Percentiles rank a stretch among this genome's conserved stretches.
Evolutionary conservation across 2,797 vertebrate species (phyloP).

Genomic region (Microctenopoma stevenorrisi): DNA sequence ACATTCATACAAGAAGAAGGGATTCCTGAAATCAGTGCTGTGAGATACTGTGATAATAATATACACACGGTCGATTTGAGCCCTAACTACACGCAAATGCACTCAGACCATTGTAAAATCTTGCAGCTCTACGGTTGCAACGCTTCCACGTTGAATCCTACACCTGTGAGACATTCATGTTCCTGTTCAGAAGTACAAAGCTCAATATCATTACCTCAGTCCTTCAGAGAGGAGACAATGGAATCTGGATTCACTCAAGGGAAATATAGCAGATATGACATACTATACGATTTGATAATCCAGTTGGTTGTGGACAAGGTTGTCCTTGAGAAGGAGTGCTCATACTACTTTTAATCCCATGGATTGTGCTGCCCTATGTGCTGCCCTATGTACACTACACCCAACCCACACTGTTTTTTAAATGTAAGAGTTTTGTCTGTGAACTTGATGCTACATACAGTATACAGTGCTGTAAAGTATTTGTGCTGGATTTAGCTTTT

Average conservation of each 20-base stretch:
- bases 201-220: slow-evolving; percentile 54
- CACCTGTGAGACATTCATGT: slow-evolving; percentile 58
- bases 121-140: slow-evolving; percentile 47
- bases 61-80: slow-evolving; percentile 56
- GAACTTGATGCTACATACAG: slow-evolving; percentile 38
- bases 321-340: slow-evolving; percentile 46
- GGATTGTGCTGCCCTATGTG: slow-evolving; percentile 36
- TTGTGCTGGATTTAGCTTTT: too few species aligned
- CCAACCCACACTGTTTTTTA: slow-evolving; percentile 35
- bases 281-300: slow-evolving; percentile 64
- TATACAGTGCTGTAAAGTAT: too few species aligned
- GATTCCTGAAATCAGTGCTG: slow-evolving; percentile 72
- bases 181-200: slow-evolving; percentile 68
- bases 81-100: slow-evolving; percentile 75
- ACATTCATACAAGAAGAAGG: slow-evolving; percentile 62
- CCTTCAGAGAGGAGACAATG: slow-evolving; percentile 38
- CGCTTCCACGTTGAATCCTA: slow-evolving; percentile 54
- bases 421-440: slow-evolving; percentile 58
- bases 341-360: slow-evolving; percentile 51
- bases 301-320: slow-evolving; percentile 62
- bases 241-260: slow-evolving; percentile 48
- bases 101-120: slow-evolving; percentile 68
- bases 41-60: slow-evolving; percentile 66
- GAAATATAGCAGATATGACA: slow-evolving; percentile 67
- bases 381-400: slow-evolving; percentile 50